phyloP scores from a whole-genome alignment of 2,113 vertebrate species.

The Stercorarius parasiticus region DNA sequence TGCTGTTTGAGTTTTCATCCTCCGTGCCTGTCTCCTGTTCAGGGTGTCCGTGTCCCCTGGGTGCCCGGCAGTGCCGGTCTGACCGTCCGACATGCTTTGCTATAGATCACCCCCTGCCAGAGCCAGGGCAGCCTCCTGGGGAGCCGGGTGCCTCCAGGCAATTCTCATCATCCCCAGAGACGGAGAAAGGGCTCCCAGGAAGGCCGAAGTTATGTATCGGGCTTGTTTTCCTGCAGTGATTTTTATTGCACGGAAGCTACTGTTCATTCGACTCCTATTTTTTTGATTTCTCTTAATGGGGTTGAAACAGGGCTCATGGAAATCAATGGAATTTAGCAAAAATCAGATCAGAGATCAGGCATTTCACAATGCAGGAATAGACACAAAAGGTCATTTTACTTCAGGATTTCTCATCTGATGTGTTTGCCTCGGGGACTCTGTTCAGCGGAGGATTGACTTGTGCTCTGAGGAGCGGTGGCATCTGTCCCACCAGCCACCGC shows the following conservation, averaged over 20 bases:
- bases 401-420: not conserved
- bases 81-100: not conserved
- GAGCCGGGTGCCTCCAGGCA: not conserved
- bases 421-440: not conserved
- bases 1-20: not conserved
- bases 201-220: too few species aligned
- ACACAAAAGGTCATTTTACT: not conserved
- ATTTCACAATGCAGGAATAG: not conserved
- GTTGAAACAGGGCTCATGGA: not conserved
- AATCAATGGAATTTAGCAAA: not conserved
- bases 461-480: not conserved
- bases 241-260: not conserved
- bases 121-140: not conserved
- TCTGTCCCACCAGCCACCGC: not conserved
- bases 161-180: not conserved
- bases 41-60: too few species aligned
- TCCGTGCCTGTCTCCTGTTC: too few species aligned
- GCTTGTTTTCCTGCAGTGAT: not conserved
- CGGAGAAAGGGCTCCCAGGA: rapidly evolving
- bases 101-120: not conserved
- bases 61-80: not conserved
- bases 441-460: not conserved
- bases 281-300: not conserved
- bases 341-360: rapidly evolving
- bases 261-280: too few species aligned